Percentiles rank a stretch among this genome's conserved stretches.
These are phyloP conservation scores for Icerya purchasi DNA, from an alignment of 2,888 invertebrate species.

Conservation along the genomic window DNA sequence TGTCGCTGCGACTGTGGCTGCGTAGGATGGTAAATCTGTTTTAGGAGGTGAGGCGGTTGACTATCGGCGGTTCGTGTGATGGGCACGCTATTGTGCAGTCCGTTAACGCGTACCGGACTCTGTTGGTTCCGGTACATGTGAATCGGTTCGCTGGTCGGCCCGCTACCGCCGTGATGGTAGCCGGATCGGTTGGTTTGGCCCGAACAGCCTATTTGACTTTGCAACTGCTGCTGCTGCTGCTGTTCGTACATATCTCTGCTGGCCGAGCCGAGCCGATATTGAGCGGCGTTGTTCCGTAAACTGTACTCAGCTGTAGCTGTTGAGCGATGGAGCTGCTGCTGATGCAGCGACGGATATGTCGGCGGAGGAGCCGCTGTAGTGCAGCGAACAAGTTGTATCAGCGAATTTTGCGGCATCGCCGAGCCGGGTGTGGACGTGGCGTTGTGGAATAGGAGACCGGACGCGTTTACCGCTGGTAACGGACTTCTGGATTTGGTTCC, in stretches of 20 bases:
- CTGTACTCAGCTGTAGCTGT: constrained; percentile 24
- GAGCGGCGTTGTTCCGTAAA: constrained; percentile 4
- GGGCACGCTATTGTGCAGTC: not conserved
- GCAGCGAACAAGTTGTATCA: constrained; percentile 23
- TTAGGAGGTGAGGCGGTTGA: not conserved
- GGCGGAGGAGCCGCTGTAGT: not conserved
- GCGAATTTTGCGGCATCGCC: constrained; percentile 31
- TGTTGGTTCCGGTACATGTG: constrained; percentile 6
- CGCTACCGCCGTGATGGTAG: no score
- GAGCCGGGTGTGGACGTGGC: constrained; percentile 17
- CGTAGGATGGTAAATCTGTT: constrained; percentile 1
- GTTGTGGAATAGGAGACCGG: not conserved
- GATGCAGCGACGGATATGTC: constrained; percentile 8
- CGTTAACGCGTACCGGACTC: constrained; percentile 4
- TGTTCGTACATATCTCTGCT: not conserved
- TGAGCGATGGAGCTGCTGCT: constrained; percentile 28
- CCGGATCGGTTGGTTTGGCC: not conserved
- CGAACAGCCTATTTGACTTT: not conserved
- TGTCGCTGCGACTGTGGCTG: constrained; percentile 21
- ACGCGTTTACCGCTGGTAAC: constrained; percentile 1
- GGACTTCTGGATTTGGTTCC: constrained; percentile 1
- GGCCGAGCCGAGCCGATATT: constrained; percentile 4
- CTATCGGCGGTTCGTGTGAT: not conserved
- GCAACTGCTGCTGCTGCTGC: not conserved
- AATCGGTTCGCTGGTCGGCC: constrained; percentile 18